These are phyloP conservation scores for Gonioctena quinquepunctata DNA, from an alignment of 1,140 invertebrate genomes.

Conservation along the genomic window DNA sequence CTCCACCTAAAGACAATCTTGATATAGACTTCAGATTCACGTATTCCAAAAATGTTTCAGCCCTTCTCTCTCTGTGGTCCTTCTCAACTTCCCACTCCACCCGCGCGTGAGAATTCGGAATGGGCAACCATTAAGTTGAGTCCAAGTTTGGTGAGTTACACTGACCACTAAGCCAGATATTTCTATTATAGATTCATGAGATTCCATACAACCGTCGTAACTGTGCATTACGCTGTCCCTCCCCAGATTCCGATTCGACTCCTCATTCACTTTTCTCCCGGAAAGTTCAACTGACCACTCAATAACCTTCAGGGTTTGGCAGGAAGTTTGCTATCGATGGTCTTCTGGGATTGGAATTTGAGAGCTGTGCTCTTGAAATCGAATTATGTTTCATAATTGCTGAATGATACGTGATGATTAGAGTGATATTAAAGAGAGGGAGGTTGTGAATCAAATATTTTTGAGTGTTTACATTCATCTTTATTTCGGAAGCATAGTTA, in stretches of 20 bases:
- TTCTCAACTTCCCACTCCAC: neutral
- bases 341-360: too few species aligned
- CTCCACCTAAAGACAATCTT: too few species aligned
- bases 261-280: neutral
- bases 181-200: neutral
- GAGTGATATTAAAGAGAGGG: too few species aligned
- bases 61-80: neutral
- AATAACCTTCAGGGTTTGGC: neutral
- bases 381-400: too few species aligned
- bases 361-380: too few species aligned
- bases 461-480: too few species aligned
- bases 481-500: too few species aligned
- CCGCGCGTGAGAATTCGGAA: neutral
- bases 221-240: neutral
- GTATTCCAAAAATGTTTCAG: too few species aligned
- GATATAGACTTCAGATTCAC: too few species aligned
- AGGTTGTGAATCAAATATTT: too few species aligned
- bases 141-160: neutral
- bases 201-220: neutral
- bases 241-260: neutral
- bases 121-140: neutral
- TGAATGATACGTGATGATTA: too few species aligned
- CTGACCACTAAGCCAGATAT: neutral
- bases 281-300: neutral
- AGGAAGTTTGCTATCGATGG: too few species aligned